Conservation (phyloP, 2,888 invertebrate genomes). For the Linyphia triangularis region DNA sequence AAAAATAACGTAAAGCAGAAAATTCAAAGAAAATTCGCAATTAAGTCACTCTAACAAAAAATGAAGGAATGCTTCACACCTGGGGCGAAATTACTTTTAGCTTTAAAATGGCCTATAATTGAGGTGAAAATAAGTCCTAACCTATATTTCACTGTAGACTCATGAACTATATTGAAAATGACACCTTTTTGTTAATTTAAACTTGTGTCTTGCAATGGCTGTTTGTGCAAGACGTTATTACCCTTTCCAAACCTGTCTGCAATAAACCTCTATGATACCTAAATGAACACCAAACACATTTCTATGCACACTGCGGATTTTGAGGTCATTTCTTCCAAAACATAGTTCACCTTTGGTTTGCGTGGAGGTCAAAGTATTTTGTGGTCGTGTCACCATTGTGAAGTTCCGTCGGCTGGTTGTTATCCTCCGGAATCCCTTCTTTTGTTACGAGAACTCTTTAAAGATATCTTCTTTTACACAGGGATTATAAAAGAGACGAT, state of each 20-base stretch:
- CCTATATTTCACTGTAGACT: not conserved
- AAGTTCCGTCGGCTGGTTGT: constrained; percentile 2
- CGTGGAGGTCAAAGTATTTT: constrained; percentile 49
- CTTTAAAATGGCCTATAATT: not conserved
- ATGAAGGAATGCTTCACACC: no score
- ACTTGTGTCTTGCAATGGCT: not conserved
- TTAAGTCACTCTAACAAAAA: no score
- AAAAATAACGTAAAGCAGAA: no score
- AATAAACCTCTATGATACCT: not conserved
- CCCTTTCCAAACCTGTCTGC: not conserved
- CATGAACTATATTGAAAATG: not conserved
- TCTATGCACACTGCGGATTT: not conserved
- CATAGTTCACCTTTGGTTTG: constrained; percentile 45
- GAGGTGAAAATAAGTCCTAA: not conserved
- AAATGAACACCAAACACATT: not conserved
- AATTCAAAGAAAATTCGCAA: no score
- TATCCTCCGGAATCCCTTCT: not conserved
- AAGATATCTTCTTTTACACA: constrained; percentile 23
- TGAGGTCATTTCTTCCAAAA: constrained; percentile 30
- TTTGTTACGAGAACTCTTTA: not conserved
- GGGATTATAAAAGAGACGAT: constrained; percentile 1
- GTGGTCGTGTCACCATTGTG: constrained; percentile 54
- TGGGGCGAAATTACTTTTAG: not conserved
- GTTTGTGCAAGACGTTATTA: not conserved
- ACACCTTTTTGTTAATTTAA: not conserved